Evolutionary conservation across 2,888 invertebrate genomes (phyloP), one percentile per base, ranked within the genome.

Genomic region (Druceiella hillmani): DNA sequence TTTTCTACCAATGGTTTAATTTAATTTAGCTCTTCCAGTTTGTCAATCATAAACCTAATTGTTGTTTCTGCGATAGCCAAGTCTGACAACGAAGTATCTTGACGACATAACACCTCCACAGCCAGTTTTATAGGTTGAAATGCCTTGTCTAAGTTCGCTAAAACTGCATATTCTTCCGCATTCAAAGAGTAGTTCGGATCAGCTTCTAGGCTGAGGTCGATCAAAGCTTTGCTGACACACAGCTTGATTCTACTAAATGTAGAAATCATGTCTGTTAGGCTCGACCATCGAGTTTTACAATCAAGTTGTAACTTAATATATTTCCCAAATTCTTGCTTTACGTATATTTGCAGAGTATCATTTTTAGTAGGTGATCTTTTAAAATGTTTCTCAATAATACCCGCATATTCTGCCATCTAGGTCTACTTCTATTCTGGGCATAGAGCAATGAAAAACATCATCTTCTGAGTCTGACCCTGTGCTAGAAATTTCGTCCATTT

Each of bases 101-200:
- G 41, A 32, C 39, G 44, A 17, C 44, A 49, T 32, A 48, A 33
- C 7, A 48, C 43, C 28, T 43, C 34, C 7, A 47, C 41, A 30
- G 45, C 44, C 26, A 48, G 40, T 40, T 48, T 45, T 25, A 50
- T 40, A 32, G 44, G 40, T 28, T 45, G 25, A 27, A 43, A 43
- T 36, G 32, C 32, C 35, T 36, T 27, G n/a, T n/a, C n/a, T n/a
- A n/a, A n/a, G 25, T 40, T 13, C 11, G 10, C 15, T 20, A 43
- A 30, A 6, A 38, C 38, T 28, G 29, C 28, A 27, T 41, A 20
- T 35, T 43, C 40, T 48, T 45, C 34, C 17, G 40, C 42, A 29
- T 31, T 43, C 41, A 42, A 48, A 44, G 42, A 45, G 39, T 45
- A 43, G 13, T 45, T 16, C 12, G 40, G 15, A 38, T 42, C 27